Evolutionary conservation across 2,888 invertebrate species (phyloP).

Genomic region (Eulithis testata): DNA sequence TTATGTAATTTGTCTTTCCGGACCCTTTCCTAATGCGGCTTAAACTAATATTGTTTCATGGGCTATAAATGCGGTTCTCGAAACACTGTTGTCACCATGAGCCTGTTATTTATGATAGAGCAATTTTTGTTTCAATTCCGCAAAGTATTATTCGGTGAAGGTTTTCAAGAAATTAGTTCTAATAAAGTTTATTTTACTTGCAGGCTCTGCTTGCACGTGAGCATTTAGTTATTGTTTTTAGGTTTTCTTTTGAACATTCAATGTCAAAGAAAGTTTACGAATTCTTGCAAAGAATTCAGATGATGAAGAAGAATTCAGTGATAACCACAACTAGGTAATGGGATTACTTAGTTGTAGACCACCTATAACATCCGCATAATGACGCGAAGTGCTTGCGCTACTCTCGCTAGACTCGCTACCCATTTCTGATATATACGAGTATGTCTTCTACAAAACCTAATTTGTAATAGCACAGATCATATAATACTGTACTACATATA

Average conservation of each 20-base stretch:
- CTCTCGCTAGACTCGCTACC: too few species aligned
- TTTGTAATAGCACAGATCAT: too few species aligned
- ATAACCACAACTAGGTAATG: too few species aligned
- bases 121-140: constrained; percentile 17
- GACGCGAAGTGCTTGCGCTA: too few species aligned
- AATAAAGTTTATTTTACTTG: neutral
- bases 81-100: constrained; percentile 47
- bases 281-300: too few species aligned
- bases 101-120: constrained; percentile 58
- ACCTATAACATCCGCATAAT: too few species aligned
- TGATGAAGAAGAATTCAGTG: too few species aligned
- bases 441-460: too few species aligned
- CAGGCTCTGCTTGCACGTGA: neutral
- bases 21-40: constrained; percentile 54
- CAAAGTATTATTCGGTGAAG: neutral
- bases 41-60: constrained; percentile 57
- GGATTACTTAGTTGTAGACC: too few species aligned
- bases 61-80: constrained; percentile 46
- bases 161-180: neutral
- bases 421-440: too few species aligned
- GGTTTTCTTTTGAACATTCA: neutral
- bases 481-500: too few species aligned
- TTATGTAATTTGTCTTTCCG: neutral
- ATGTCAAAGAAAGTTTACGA: neutral
- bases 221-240: neutral